phyloP scores from a whole-genome alignment of 64 coral and sea anemone species.

The Porites australiensis region DNA sequence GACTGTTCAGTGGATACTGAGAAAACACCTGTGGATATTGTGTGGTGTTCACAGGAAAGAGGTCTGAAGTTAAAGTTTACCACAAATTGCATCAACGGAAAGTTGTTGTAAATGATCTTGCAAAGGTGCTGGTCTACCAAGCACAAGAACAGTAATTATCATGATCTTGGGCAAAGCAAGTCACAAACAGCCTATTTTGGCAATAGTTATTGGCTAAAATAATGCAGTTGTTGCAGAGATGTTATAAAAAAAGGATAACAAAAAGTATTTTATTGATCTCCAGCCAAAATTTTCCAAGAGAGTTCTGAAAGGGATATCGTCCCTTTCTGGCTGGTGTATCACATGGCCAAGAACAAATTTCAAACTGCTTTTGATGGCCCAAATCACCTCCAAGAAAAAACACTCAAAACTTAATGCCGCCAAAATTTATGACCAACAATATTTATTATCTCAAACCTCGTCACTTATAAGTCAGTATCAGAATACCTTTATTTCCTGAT shows the following conservation, averaged over 20 bases:
- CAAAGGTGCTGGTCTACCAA: not conserved
- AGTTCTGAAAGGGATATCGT: not conserved
- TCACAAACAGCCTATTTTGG: constrained; percentile 7
- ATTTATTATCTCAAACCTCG: too few species aligned
- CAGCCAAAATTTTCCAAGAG: not conserved
- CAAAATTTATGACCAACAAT: too few species aligned
- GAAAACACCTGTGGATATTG: not conserved
- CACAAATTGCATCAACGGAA: not conserved
- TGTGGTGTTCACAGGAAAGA: not conserved
- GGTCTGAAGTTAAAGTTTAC: not conserved
- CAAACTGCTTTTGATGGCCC: too few species aligned
- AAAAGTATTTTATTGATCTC: constrained; percentile 4
- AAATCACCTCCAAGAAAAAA: too few species aligned
- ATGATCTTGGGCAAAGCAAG: not conserved
- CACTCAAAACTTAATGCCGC: too few species aligned
- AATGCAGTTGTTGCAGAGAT: not conserved
- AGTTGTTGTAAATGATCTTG: not conserved
- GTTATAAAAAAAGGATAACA: not conserved
- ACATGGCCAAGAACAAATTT: too few species aligned
- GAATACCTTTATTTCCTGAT: too few species aligned
- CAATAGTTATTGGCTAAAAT: not conserved
- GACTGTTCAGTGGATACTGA: not conserved
- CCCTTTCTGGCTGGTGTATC: not conserved
- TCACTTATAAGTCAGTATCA: too few species aligned
- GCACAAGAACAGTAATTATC: not conserved